Evolutionary conservation across 2,113 vertebrate genomes (phyloP).

Genomic region (Sylvia atricapilla): DNA sequence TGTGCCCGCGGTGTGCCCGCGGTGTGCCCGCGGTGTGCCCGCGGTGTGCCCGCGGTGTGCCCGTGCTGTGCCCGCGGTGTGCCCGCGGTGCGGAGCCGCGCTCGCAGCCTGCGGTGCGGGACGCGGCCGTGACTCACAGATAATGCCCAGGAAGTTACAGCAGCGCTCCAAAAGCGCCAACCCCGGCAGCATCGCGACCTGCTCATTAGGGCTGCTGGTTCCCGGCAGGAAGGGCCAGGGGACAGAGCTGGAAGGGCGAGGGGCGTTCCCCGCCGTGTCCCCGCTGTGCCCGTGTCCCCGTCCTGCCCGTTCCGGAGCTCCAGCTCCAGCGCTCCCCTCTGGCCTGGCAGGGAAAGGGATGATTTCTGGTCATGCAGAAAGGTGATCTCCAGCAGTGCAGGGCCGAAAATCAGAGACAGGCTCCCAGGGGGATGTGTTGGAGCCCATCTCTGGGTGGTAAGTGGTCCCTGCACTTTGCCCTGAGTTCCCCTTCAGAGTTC

Average conservation of each 20-base stretch:
- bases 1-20: not conserved
- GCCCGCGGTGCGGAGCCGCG: not conserved
- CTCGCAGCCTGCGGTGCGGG: not conserved
- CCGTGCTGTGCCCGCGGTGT: no score
- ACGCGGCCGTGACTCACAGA: constrained; percentile 1
- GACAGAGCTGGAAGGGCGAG: not conserved
- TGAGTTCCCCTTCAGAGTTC: no score
- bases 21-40: no score
- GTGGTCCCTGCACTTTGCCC: not conserved
- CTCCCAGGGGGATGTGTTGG: not conserved
- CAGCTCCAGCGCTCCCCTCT: accelerated
- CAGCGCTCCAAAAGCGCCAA: not conserved
- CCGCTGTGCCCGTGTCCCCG: accelerated
- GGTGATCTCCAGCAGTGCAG: not conserved
- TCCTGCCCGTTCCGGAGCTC: not conserved
- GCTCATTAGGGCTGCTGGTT: not conserved
- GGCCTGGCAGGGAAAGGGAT: not conserved
- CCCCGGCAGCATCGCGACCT: not conserved
- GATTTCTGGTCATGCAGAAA: not conserved
- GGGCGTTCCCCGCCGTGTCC: no score
- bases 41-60: no score
- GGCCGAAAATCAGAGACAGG: not conserved
- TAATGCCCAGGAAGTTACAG: constrained; percentile 42
- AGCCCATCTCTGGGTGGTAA: not conserved
- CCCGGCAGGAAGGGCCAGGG: not conserved